Base-by-base conservation (phyloP, 2,797 vertebrate genomes). In the Microctenopoma stevenorrisi region DNA sequence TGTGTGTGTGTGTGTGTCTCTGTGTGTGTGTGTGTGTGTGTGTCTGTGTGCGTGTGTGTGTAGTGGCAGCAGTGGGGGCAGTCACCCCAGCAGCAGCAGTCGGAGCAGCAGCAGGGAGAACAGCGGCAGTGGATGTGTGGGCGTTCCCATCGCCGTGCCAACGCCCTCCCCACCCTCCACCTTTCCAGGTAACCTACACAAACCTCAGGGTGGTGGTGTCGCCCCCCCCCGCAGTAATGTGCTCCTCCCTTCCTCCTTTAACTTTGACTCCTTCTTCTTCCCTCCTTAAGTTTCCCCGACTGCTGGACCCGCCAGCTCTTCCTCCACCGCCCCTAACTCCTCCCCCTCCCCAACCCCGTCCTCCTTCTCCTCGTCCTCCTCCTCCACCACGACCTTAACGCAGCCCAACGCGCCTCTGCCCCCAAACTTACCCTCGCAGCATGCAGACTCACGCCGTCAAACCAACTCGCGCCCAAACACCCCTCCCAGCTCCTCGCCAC, bases 61-160 rank as follows among this genome's bases (percentile, higher is more conserved):
- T 88, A 98, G 96, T 87, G 96, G 97, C 33, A 96, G 97, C 86
- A 98, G 97, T 53, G 97, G 96, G 18, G 96, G 96, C 71, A 96
- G 97, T 43, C 96, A 96, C 74, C 96, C 96, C 79, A 96, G 96
- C 33, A 97, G 96, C 30, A 97, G 96, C 52, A 96, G 97, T 52
- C 93, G 95, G 57, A 98, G 97, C 54, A 93, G 97, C 88, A 98
- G 97, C 85, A 94, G 98, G 74, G 97, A 98, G 86, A 99, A 98
- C 85, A 98, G 98, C 1, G 98, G 97, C 51, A 90, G 93, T 71
- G 96, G 96, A 89, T 95, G 96, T 69, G 96, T 97, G 78, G 96
- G 96, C 82, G 91, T 98, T 93, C 97, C 98, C 86, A 98, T 99
- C 58, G 97, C 97, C 22, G 97, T 99, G 90, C 97, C 98, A 13